Conservation (phyloP, 64 coral and sea anemone genomes). For the Hydrozoanthus tunicans region DNA sequence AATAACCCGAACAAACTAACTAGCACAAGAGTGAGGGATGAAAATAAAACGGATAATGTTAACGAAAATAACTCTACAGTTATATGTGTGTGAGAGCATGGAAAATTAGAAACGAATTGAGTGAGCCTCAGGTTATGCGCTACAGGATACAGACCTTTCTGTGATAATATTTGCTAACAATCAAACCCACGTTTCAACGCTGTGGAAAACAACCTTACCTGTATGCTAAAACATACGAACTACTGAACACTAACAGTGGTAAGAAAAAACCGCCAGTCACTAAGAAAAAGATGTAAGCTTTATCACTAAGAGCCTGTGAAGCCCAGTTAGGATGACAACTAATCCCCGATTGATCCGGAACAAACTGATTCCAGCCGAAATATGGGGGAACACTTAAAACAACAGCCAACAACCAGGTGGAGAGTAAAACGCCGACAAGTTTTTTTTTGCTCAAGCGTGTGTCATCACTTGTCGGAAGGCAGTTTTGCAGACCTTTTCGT, state of each 20-base stretch:
- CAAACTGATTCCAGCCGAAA: conserved; percentile 60
- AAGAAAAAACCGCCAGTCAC: neutral
- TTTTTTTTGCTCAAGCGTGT: neutral
- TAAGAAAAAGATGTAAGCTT: neutral
- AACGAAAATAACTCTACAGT: too few species aligned
- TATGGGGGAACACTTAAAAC: conserved; percentile 24
- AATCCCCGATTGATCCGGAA: conserved; percentile 50
- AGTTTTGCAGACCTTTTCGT: neutral
- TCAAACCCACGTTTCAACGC: too few species aligned
- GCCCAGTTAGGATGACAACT: conserved; percentile 67
- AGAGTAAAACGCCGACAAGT: neutral
- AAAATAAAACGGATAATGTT: too few species aligned
- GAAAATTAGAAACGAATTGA: too few species aligned
- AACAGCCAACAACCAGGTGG: conserved; percentile 46
- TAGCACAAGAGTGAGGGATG: too few species aligned
- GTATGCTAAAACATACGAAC: conserved; percentile 1
- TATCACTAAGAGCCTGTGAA: neutral
- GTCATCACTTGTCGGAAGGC: neutral
- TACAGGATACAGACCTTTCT: too few species aligned
- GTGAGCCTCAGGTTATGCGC: too few species aligned
- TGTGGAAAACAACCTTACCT: conserved; percentile 10
- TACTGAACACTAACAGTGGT: conserved; percentile 3
- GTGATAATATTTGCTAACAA: too few species aligned
- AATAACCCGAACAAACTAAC: too few species aligned
- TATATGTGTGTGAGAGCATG: too few species aligned